phyloP scores from a whole-genome alignment of 35 echinoderm and acorn worm genomes.

The Hemicentrotus pulcherrimus region DNA sequence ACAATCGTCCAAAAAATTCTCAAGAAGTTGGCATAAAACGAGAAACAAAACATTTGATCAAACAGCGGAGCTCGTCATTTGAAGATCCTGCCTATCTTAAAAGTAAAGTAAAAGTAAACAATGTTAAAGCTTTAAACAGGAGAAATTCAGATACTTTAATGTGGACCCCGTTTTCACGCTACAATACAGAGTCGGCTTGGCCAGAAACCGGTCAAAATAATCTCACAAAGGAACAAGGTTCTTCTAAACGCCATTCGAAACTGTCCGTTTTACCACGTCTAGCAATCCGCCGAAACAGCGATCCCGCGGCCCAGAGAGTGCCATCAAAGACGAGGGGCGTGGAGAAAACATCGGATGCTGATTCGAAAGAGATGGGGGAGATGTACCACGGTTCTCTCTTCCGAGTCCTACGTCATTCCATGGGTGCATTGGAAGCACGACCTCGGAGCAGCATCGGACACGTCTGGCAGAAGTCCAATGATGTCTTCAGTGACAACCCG shows the following conservation, averaged over 20 bases:
- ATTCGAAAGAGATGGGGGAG: constrained; percentile 31
- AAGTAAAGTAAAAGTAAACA: not conserved
- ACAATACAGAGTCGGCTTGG: not conserved
- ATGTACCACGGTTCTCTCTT: constrained; percentile 47
- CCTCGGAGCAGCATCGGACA: not conserved
- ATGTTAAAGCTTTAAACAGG: not conserved
- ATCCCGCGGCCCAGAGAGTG: not conserved
- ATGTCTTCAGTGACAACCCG: not conserved
- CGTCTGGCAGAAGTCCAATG: constrained; percentile 1
- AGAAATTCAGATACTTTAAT: constrained; percentile 22
- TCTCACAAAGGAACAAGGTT: not conserved
- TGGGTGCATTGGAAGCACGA: not conserved
- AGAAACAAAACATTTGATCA: not conserved
- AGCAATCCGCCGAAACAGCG: not conserved
- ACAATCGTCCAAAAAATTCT: not conserved
- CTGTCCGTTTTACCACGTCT: constrained; percentile 6
- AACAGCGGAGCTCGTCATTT: not conserved
- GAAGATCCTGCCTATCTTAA: not conserved
- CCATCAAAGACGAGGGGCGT: not conserved
- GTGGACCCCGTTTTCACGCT: constrained; percentile 25
- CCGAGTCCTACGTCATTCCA: constrained; percentile 28
- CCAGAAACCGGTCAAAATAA: not conserved
- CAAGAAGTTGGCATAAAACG: too few relatives aligned
- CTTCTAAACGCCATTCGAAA: not conserved
- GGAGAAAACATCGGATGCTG: not conserved